Conservation (phyloP, 2,113 vertebrate species). For the Narcine bancroftii region DNA sequence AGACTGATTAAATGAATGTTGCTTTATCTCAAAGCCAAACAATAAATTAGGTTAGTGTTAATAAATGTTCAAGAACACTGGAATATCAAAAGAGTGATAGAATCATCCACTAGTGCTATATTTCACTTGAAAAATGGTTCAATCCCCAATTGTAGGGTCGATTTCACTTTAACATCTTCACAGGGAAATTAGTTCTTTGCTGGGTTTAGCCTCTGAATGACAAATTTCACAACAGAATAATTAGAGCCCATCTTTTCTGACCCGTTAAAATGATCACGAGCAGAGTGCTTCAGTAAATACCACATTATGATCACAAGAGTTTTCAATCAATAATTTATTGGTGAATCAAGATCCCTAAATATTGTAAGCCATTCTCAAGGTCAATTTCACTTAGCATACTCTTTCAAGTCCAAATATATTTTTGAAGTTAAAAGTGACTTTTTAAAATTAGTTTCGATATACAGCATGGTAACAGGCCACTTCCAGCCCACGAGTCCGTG, state of each 20-base stretch:
- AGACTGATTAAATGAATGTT: not conserved
- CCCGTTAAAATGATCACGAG: not conserved
- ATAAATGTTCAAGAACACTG: not conserved
- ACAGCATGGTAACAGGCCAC: no score
- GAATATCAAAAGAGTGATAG: not conserved
- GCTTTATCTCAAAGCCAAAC: not conserved
- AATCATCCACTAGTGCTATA: not conserved
- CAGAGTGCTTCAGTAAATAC: not conserved
- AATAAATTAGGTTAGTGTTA: not conserved
- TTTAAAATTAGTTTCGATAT: not conserved
- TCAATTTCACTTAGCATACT: not conserved
- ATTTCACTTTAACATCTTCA: no score
- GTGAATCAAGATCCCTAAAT: not conserved
- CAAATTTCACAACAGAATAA: not conserved
- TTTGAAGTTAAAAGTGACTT: not conserved
- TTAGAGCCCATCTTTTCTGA: not conserved
- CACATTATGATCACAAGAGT: not conserved
- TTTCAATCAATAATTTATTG: not conserved
- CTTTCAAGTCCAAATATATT: not conserved
- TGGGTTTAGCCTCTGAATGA: not conserved
- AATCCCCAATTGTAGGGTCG: not conserved
- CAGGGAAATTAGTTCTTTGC: no score
- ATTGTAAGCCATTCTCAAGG: not conserved
- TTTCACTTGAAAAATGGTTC: not conserved
- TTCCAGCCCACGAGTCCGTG: no score